Evolutionary conservation across 2,797 vertebrate genomes (phyloP).

Genomic region (Rhyacichthys aspro): DNA sequence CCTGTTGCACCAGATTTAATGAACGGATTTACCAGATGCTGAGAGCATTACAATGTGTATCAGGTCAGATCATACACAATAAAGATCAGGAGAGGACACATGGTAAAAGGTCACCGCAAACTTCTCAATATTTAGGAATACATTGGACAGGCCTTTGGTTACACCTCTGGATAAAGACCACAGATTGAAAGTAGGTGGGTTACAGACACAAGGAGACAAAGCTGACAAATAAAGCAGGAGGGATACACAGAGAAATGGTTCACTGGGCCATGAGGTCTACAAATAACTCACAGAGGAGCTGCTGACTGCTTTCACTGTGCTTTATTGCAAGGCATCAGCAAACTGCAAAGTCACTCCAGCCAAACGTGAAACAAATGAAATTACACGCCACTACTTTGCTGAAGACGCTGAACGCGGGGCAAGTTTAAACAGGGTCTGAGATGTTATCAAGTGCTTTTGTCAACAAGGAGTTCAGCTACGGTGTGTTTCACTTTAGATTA

Average conservation of each 20-base stretch:
- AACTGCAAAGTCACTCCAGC: slow-evolving; percentile 9
- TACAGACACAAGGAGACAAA: slow-evolving; percentile 21
- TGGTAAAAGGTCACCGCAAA: too few species aligned
- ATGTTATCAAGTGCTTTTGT: slow-evolving; percentile 17
- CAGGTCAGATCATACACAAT: not conserved
- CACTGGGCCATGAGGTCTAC: slow-evolving; percentile 29
- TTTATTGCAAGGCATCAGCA: slow-evolving; percentile 20
- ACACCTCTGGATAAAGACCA: slow-evolving; percentile 18
- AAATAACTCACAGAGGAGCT: slow-evolving; percentile 40
- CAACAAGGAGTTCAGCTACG: slow-evolving; percentile 15
- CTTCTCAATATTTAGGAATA: too few species aligned
- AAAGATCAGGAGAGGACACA: slow-evolving; percentile 3
- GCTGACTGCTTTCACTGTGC: slow-evolving; percentile 19
- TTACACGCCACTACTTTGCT: slow-evolving; percentile 11
- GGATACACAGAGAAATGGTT: slow-evolving; percentile 22
- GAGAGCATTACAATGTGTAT: slow-evolving; percentile 3
- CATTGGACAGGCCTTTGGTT: not conserved
- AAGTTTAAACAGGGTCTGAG: slow-evolving; percentile 21
- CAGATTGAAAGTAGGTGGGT: slow-evolving; percentile 8
- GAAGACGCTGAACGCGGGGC: slow-evolving; percentile 21
- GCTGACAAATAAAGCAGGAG: slow-evolving; percentile 29
- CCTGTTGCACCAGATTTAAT: slow-evolving; percentile 16
- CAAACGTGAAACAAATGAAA: slow-evolving; percentile 5
- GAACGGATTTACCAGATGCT: not conserved
- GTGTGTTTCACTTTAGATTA: slow-evolving; percentile 10